Evolutionary conservation across 2,113 vertebrate genomes (phyloP), one percentile per base, ranked within the genome.

Genomic region (Aptenodytes forsteri): DNA sequence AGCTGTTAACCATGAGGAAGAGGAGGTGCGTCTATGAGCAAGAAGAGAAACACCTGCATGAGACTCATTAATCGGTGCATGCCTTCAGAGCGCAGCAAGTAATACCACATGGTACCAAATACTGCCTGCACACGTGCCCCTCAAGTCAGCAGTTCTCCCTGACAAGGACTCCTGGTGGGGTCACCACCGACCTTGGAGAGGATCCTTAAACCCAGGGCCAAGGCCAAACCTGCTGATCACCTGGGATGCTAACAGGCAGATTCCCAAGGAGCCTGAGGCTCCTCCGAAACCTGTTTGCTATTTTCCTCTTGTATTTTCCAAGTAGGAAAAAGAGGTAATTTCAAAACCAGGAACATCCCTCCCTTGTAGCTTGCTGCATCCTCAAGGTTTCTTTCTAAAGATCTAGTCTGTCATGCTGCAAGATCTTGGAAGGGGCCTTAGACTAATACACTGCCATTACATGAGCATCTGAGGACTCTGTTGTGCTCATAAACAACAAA

Each of bases 91-190:
- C 32, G 14, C 13, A 6, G 19, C 1, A 2, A 49, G 40, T 40
- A 56, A 3, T 20, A 23, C 23, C 71, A 26, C 46, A 8, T 38
- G n/a, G 42, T 10, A 22, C 61, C 47, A 11, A 40, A 26, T 2
- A 9, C 34, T 6, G 9, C 27, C 9, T 3, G 17, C 27, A 17
- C 1, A 2, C 19, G n/a, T 3, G 20, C 10, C 36, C 23, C 44
- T 16, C 19, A 2, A 26, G 40, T 16, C 56, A 71, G 50, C 64
- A 64, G 17, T 3, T 42, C 54, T 50, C 34, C 52, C 32, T 6
- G 8, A 11, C 14, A 6, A 44, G 61, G 46, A 30, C 11, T 55
- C 52, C 55, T 61, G 40, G 23, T 12, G 21, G 8, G 16, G 21
- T 62, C 54, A 52, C 46, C 76, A 36, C 38, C 2, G 1, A 15